Percentiles rank a stretch among this genome's conserved stretches.
These are phyloP conservation scores for Epirrhoe alternata DNA, from an alignment of 2,888 invertebrate genomes.

Conservation along the genomic window DNA sequence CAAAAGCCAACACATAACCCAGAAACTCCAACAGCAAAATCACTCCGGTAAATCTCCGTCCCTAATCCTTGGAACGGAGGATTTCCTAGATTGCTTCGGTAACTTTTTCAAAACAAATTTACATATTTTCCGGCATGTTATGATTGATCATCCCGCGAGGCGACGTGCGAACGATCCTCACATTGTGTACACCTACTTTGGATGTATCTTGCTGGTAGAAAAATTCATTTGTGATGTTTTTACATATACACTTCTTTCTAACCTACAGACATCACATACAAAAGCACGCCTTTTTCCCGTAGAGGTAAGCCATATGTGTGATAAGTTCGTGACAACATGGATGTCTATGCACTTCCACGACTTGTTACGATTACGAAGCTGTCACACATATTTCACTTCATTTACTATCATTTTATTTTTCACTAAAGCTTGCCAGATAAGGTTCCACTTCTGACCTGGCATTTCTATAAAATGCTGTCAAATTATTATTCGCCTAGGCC, in stretches of 20 bases:
- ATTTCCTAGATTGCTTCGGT: constrained; percentile 63
- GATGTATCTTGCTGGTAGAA: constrained; percentile 5
- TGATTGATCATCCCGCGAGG: constrained; percentile 60
- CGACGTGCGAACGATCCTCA: constrained; percentile 36
- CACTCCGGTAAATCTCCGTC: constrained; percentile 52
- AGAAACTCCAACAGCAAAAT: constrained; percentile 58
- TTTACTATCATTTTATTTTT: no score
- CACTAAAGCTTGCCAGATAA: no score
- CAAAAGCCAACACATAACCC: constrained; percentile 51
- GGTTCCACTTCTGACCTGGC: no score
- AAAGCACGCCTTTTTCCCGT: no score
- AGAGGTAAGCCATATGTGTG: no score
- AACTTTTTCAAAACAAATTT: constrained; percentile 75
- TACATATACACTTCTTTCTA: background rate
- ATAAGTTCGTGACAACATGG: no score
- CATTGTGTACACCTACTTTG: constrained; percentile 19
- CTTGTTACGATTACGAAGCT: no score
- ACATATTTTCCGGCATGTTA: constrained; percentile 62
- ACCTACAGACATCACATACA: no score
- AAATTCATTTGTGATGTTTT: background rate
- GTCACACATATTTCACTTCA: no score
- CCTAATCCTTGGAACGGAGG: constrained; percentile 57
- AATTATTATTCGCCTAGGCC: no score
- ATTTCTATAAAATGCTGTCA: no score
- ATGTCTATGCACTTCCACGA: no score